Conservation (phyloP, 1,140 invertebrate genomes). For the Tachypleus tridentatus region DNA sequence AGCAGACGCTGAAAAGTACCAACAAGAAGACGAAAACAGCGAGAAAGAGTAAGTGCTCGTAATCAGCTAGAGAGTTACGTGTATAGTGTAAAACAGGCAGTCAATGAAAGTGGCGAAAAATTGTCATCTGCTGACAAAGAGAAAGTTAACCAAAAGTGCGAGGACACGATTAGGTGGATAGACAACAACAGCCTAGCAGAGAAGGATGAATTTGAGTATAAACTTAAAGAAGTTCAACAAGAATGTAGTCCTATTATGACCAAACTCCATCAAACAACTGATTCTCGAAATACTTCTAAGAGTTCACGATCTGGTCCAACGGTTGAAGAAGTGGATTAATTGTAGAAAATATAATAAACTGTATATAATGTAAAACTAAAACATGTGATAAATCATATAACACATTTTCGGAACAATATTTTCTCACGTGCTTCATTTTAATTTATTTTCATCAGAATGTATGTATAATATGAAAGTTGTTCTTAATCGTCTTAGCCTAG, state of each 20-base stretch:
- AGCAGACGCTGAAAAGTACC: slow-evolving; percentile 35
- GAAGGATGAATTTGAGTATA: slow-evolving; percentile 35
- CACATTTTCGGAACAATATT: too few species aligned
- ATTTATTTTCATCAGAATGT: too few species aligned
- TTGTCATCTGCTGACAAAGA: slow-evolving; percentile 47
- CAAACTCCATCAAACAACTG: not conserved
- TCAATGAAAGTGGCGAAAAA: slow-evolving; percentile 33
- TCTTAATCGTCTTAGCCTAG: too few species aligned
- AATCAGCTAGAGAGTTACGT: slow-evolving; percentile 29
- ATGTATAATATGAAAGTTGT: too few species aligned
- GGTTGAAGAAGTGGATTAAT: too few species aligned
- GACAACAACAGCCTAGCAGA: slow-evolving; percentile 37
- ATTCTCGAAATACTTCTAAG: too few species aligned
- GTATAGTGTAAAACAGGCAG: slow-evolving; percentile 10
- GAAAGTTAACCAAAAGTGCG: slow-evolving; percentile 40
- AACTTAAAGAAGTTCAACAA: slow-evolving; percentile 32
- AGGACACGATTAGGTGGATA: slow-evolving; percentile 36
- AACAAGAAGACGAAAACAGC: slow-evolving; percentile 43
- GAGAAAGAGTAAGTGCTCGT: slow-evolving; percentile 34
- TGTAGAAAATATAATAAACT: too few species aligned
- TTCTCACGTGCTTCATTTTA: too few species aligned
- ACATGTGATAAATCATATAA: too few species aligned
- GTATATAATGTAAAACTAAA: too few species aligned
- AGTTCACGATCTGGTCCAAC: too few species aligned
- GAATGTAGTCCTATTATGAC: slow-evolving; percentile 12